These are phyloP conservation scores for Himalopsyche anomala DNA, from an alignment of 2,888 invertebrate genomes.

Conservation along the genomic window DNA sequence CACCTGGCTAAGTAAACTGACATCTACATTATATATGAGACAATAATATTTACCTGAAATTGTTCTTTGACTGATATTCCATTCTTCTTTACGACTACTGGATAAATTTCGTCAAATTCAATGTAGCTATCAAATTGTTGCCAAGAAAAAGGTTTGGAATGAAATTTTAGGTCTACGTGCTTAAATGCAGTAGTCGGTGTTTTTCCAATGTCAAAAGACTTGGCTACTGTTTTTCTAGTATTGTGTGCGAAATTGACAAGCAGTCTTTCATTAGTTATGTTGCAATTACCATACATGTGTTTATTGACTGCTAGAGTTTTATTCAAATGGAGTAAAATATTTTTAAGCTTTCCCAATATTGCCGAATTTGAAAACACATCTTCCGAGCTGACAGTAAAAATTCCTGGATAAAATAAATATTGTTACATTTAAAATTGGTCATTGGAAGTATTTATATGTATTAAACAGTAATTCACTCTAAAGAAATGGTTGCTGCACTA, in stretches of 20 bases:
- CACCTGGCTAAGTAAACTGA: not conserved
- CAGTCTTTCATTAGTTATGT: conserved; percentile 78
- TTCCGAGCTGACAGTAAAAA: conserved; percentile 85
- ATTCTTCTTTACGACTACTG: conserved; percentile 80
- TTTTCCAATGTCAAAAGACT: conserved; percentile 79
- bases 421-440: too few species aligned
- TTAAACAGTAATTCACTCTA: too few species aligned
- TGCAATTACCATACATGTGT: conserved; percentile 79
- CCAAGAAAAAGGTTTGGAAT: conserved; percentile 84
- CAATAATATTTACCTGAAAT: conserved; percentile 77
- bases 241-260: conserved; percentile 79
- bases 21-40: conserved; percentile 29
- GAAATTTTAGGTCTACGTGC: conserved; percentile 87
- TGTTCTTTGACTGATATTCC: conserved; percentile 82
- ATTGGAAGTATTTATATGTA: too few species aligned
- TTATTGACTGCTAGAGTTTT: conserved; percentile 77
- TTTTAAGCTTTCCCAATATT: conserved; percentile 78
- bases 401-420: conserved; percentile 72
- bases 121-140: conserved; percentile 85
- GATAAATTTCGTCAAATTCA: conserved; percentile 85
- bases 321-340: conserved; percentile 77
- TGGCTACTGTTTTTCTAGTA: conserved; percentile 79
- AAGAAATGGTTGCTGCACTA: too few species aligned
- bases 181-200: conserved; percentile 75
- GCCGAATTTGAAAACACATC: conserved; percentile 79